These are phyloP conservation scores for Sinodicranocentrus sp. DNA, from an alignment of 2,888 invertebrate genomes.

Conservation along the genomic window DNA sequence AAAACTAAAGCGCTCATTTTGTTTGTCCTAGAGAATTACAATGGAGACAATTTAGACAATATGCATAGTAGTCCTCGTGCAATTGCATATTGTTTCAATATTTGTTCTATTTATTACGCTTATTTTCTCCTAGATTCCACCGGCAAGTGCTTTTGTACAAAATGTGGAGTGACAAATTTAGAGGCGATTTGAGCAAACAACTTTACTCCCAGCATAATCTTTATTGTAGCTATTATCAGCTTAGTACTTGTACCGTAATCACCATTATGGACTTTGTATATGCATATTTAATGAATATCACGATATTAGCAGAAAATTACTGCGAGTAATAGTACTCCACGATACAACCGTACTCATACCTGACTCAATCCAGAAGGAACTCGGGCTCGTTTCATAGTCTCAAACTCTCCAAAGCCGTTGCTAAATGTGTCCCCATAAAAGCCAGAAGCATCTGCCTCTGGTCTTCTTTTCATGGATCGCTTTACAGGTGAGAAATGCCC, in stretches of 20 bases:
- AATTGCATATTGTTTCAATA: too few species aligned
- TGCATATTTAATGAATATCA: too few species aligned
- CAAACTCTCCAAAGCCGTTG: conserved; percentile 76
- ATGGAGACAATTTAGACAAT: too few species aligned
- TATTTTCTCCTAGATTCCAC: too few species aligned
- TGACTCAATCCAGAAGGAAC: conserved; percentile 60
- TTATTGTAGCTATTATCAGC: neutral
- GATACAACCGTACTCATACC: conserved; percentile 17
- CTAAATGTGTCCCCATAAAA: conserved; percentile 76
- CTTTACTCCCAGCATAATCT: neutral
- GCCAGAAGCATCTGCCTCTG: conserved; percentile 75
- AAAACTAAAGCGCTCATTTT: too few species aligned
- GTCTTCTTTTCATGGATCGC: conserved; percentile 74
- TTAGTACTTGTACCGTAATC: too few species aligned
- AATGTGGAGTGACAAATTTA: neutral
- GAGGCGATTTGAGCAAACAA: neutral
- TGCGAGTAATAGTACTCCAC: too few species aligned
- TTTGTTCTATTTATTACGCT: too few species aligned
- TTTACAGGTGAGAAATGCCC: conserved; percentile 77
- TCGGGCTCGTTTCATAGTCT: conserved; percentile 75
- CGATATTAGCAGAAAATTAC: too few species aligned
- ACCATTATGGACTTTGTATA: too few species aligned
- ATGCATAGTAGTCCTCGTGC: too few species aligned
- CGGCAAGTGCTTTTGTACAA: neutral
- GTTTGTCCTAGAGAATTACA: too few species aligned